These are phyloP conservation scores for Perdix hodgsoniae DNA, from an alignment of 2,797 vertebrate genomes.

Conservation along the genomic window DNA sequence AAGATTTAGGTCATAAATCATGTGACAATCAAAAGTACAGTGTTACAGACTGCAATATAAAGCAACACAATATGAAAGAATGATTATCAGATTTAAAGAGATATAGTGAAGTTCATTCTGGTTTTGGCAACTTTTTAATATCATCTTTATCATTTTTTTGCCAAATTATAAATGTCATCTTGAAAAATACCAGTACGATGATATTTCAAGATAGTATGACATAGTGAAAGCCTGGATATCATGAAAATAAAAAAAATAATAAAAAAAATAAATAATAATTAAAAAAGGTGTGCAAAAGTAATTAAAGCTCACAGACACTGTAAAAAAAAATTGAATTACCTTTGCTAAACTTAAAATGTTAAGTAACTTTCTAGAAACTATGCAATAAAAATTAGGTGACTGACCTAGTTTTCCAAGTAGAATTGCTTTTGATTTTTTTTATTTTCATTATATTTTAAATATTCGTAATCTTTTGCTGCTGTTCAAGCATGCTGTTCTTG, in stretches of 20 bases:
- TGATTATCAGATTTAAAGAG: not conserved
- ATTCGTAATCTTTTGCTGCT: not conserved
- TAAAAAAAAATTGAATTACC: not conserved
- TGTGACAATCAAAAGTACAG: not conserved
- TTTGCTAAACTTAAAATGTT: not conserved
- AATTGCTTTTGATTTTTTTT: not conserved
- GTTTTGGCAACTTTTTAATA: not conserved
- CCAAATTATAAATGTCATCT: not conserved
- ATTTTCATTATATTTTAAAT: not conserved
- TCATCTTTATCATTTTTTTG: not conserved
- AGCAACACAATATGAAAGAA: not conserved
- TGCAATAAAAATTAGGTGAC: not conserved
- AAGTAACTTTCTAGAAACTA: not conserved
- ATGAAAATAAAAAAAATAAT: not conserved
- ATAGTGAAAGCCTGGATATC: not conserved
- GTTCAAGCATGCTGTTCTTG: accelerated
- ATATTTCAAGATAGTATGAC: not conserved
- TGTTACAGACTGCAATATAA: not conserved
- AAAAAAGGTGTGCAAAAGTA: not conserved
- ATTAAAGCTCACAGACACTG: not conserved
- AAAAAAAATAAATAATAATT: too few species aligned
- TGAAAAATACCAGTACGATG: not conserved
- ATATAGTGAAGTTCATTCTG: not conserved
- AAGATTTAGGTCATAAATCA: slow-evolving; percentile 9
- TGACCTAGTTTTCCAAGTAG: not conserved